These are phyloP conservation scores for Philonicus albiceps DNA, from an alignment of 2,888 invertebrate species.

Conservation along the genomic window DNA sequence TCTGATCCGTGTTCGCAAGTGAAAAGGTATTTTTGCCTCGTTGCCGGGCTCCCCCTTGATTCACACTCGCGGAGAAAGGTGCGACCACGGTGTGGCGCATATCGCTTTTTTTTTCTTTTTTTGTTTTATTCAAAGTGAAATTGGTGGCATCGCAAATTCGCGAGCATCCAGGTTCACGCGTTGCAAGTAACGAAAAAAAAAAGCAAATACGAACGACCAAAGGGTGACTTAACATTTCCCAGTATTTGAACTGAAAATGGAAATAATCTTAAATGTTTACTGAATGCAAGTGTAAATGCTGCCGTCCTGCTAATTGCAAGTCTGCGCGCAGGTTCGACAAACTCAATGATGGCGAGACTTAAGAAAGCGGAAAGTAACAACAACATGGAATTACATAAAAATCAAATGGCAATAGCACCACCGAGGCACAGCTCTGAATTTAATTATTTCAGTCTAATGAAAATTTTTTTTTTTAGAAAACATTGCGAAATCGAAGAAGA, in stretches of 20 bases:
- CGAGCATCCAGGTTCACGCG: not conserved
- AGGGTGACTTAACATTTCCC: not conserved
- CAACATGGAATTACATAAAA: conserved; percentile 24
- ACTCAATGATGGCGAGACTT: conserved; percentile 1
- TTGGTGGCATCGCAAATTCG: not conserved
- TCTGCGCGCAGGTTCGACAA: not conserved
- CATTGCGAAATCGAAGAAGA: conserved; percentile 8
- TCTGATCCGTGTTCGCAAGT: conserved; percentile 15
- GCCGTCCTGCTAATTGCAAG: not conserved
- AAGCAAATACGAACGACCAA: no score
- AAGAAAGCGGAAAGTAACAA: conserved; percentile 22
- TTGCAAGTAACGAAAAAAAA: not conserved
- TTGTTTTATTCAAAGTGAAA: conserved; percentile 7
- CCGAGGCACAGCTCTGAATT: not conserved
- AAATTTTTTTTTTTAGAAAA: not conserved
- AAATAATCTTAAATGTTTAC: not conserved
- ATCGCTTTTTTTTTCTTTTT: not conserved
- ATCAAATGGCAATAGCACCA: not conserved
- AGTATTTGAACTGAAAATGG: not conserved
- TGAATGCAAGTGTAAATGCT: not conserved
- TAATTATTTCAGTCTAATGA: conserved; percentile 21
- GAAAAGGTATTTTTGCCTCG: conserved; percentile 14
- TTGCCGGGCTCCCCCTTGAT: not conserved
- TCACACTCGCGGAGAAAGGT: conserved; percentile 26
- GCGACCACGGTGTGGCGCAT: not conserved